Conservation (phyloP, 2,888 invertebrate genomes). For the Carterocephalus palaemon region DNA sequence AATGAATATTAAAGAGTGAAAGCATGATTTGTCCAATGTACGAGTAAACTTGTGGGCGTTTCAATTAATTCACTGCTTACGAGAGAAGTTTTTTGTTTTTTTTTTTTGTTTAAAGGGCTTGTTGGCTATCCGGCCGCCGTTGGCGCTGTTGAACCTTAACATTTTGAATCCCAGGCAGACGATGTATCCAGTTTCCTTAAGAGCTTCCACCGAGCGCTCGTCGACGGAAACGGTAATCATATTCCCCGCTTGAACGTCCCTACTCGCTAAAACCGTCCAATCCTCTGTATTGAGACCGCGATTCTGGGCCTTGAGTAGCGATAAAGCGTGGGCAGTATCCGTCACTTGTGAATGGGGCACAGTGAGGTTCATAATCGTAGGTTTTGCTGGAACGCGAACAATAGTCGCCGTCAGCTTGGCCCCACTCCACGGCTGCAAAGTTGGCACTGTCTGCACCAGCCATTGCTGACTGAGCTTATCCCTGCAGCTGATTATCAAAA, state of each 20-base stretch:
- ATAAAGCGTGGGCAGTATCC: not conserved
- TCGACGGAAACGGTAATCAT: not conserved
- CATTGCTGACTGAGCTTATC: conserved; percentile 1
- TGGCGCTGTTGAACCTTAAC: not conserved
- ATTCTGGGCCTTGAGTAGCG: not conserved
- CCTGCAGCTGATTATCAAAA: not conserved
- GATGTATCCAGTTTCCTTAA: not conserved
- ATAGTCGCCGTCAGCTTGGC: not conserved
- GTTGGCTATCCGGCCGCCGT: too few relatives aligned
- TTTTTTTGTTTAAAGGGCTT: too few relatives aligned
- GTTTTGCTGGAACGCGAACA: not conserved
- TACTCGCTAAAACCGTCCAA: not conserved
- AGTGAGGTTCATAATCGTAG: not conserved
- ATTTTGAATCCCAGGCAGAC: not conserved
- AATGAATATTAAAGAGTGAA: too few relatives aligned
- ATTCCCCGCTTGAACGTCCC: not conserved
- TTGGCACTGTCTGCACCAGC: not conserved
- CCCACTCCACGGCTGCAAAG: not conserved
- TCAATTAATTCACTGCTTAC: too few relatives aligned
- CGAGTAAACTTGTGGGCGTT: too few relatives aligned
- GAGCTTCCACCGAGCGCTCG: not conserved
- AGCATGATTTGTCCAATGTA: too few relatives aligned
- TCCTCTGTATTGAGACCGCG: conserved; percentile 3
- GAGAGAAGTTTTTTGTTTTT: too few relatives aligned
- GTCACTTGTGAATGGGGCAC: not conserved